Evolutionary conservation across 2,888 invertebrate genomes (phyloP).

Genomic region (Drosophila putrida): DNA sequence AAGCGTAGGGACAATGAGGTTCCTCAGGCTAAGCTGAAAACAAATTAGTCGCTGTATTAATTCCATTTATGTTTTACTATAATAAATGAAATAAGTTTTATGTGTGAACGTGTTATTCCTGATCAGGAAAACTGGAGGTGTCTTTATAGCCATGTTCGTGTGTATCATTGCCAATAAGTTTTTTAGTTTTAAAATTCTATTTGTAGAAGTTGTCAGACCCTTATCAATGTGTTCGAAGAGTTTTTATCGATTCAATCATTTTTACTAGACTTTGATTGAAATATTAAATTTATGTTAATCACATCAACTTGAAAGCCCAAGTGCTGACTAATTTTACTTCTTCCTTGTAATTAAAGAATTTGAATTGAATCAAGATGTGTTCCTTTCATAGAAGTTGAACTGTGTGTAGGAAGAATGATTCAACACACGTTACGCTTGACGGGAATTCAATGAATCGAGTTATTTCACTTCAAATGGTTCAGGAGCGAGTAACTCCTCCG

Average conservation of each 20-base stretch:
- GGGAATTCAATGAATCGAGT: slow-evolving; percentile 3
- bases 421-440: not conserved
- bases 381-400: not conserved
- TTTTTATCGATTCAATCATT: too few species aligned
- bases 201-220: too few species aligned
- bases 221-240: too few species aligned
- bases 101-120: slow-evolving; percentile 1
- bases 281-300: too few species aligned
- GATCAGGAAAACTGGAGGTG: not conserved
- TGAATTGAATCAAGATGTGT: not conserved
- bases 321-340: not conserved
- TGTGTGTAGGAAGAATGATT: not conserved
- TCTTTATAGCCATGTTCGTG: not conserved
- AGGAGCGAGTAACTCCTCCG: slow-evolving; percentile 8
- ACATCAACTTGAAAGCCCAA: not conserved
- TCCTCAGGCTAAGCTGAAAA: slow-evolving; percentile 50
- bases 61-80: slow-evolving; percentile 19
- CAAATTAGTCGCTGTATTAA: slow-evolving; percentile 31
- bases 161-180: too few species aligned
- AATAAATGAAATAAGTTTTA: slow-evolving; percentile 40
- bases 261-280: too few species aligned
- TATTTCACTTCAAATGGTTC: slow-evolving; percentile 7
- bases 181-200: too few species aligned
- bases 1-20: slow-evolving; percentile 35
- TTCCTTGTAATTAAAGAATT: not conserved